These are phyloP conservation scores for Plebejus argus DNA, from an alignment of 2,888 invertebrate genomes.

Conservation along the genomic window DNA sequence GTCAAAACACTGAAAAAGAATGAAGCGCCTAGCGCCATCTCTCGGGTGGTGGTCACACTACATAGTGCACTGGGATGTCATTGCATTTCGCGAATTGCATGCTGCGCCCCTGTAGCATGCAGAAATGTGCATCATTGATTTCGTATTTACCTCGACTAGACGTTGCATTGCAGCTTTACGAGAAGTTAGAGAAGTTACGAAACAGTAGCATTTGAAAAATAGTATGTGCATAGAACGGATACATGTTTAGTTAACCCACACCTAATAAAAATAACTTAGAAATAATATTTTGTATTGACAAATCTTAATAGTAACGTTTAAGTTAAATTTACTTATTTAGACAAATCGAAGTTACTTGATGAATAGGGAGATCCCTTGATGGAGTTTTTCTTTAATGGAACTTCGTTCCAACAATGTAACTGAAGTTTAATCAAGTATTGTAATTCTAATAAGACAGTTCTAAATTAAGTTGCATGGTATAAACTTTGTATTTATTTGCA, in stretches of 20 bases:
- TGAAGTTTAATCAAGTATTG: neutral
- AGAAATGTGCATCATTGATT: constrained; percentile 13
- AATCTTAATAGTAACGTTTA: too few relatives aligned
- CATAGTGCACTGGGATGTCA: constrained; percentile 44
- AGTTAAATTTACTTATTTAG: too few relatives aligned
- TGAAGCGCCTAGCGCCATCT: constrained; percentile 59
- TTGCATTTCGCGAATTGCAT: constrained; percentile 54
- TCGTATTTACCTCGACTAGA: neutral
- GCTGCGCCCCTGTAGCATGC: constrained; percentile 47
- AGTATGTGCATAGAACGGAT: neutral
- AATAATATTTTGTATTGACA: too few relatives aligned
- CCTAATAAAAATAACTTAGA: too few relatives aligned
- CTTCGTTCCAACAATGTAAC: too few relatives aligned
- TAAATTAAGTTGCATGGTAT: neutral
- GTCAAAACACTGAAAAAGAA: neutral
- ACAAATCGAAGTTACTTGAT: neutral
- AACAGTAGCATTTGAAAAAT: neutral
- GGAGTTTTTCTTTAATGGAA: too few relatives aligned
- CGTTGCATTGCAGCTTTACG: neutral
- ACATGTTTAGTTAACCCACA: neutral
- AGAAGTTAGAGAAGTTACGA: neutral
- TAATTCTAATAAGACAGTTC: neutral
- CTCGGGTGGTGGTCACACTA: constrained; percentile 55
- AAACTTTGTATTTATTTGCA: neutral
- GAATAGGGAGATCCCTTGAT: too few relatives aligned